These are phyloP conservation scores for Neoniphon sammara DNA, from an alignment of 2,797 vertebrate genomes.

Conservation along the genomic window DNA sequence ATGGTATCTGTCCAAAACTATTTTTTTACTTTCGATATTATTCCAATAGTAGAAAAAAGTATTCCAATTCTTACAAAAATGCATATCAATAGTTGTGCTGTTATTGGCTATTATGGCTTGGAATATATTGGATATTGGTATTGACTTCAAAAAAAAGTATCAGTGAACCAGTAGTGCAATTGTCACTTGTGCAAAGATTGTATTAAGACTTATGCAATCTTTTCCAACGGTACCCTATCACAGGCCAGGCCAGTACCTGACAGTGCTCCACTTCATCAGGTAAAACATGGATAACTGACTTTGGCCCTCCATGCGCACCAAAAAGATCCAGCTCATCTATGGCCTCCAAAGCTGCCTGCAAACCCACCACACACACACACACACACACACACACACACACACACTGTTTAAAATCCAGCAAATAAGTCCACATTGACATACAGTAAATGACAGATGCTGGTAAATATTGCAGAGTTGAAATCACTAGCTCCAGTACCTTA, in stretches of 20 bases:
- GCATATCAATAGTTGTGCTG: too few relatives aligned
- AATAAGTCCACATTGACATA: neutral
- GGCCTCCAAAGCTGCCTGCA: constrained; percentile 95
- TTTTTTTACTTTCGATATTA: too few relatives aligned
- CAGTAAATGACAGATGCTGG: neutral
- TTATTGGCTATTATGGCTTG: too few relatives aligned
- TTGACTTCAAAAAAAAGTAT: too few relatives aligned
- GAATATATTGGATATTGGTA: too few relatives aligned
- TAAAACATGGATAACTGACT: constrained; percentile 96
- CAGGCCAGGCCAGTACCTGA: constrained; percentile 85
- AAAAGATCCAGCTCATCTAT: constrained; percentile 99
- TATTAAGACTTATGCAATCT: too few relatives aligned
- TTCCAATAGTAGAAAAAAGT: too few relatives aligned
- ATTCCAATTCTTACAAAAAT: too few relatives aligned
- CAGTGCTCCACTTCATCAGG: constrained; percentile 98
- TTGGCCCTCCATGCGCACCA: constrained; percentile 93
- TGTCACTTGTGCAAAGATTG: too few relatives aligned
- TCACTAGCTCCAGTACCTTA: constrained; percentile 84
- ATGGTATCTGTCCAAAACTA: too few relatives aligned
- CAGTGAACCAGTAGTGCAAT: too few relatives aligned
- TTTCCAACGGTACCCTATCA: too few relatives aligned
- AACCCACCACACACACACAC: neutral
- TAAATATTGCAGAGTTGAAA: neutral
- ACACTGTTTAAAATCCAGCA: neutral
- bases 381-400: neutral